Conservation (phyloP, 1,140 invertebrate species). For the Drosophila miranda region DNA sequence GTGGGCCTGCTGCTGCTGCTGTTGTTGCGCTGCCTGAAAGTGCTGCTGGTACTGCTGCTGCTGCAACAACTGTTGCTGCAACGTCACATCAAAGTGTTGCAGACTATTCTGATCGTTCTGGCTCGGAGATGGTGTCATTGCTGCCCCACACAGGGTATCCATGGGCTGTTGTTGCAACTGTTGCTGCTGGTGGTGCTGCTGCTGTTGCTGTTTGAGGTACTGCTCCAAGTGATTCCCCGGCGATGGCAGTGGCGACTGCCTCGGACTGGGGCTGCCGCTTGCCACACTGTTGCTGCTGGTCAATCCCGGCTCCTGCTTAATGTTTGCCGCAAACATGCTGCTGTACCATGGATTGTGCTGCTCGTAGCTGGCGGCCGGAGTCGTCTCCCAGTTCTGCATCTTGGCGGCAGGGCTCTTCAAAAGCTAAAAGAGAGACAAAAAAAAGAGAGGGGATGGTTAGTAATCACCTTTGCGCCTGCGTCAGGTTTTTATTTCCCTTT, state of each 20-base stretch:
- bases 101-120: constrained; percentile 83
- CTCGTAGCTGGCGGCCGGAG: constrained; percentile 72
- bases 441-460: constrained; percentile 26
- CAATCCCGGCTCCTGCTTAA: constrained; percentile 73
- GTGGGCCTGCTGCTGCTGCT: constrained; percentile 47
- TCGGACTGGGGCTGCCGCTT: constrained; percentile 48
- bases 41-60: constrained; percentile 80
- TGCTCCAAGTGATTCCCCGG: constrained; percentile 65
- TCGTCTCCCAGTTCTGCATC: constrained; percentile 82
- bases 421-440: not conserved
- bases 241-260: constrained; percentile 58
- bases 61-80: constrained; percentile 75
- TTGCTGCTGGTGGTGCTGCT: constrained; percentile 52
- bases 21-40: constrained; percentile 75
- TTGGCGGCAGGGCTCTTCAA: constrained; percentile 49
- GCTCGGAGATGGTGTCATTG: constrained; percentile 82
- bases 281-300: constrained; percentile 50
- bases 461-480: constrained; percentile 66
- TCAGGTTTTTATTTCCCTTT: constrained; percentile 50
- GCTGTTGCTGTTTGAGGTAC: constrained; percentile 70
- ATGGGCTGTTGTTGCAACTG: constrained; percentile 52
- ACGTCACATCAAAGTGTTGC: constrained; percentile 64
- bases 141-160: constrained; percentile 60
- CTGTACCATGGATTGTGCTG: constrained; percentile 80
- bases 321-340: constrained; percentile 73